Evolutionary conservation across 2,797 vertebrate species (phyloP).

Genomic region (Margarornis squamiger): DNA sequence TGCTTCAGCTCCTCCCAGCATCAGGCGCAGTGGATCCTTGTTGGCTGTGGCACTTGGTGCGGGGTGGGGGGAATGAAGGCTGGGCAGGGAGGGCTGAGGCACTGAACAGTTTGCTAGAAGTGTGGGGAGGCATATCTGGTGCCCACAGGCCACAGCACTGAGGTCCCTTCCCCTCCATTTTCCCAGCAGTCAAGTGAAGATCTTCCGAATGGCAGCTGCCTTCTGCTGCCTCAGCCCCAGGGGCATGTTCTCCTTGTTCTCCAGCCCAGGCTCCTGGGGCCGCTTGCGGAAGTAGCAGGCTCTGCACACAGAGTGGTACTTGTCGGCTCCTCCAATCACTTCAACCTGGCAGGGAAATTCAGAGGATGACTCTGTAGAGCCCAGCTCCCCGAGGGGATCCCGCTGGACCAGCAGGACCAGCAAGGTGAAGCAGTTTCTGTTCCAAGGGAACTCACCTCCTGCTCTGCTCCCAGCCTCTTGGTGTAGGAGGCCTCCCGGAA

Average conservation of each 20-base stretch:
- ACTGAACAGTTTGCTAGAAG: background rate
- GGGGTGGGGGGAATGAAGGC: background rate
- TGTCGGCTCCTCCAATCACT: conserved; percentile 94
- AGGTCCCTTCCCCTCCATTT: background rate
- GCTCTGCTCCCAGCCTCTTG: conserved; percentile 90
- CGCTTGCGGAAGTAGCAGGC: conserved; percentile 82
- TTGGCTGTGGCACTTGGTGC: rapidly evolving
- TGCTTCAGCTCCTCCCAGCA: background rate
- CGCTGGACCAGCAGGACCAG: background rate
- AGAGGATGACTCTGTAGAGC: background rate
- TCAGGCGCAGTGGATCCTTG: background rate
- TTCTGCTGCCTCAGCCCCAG: conserved; percentile 54
- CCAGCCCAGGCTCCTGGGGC: background rate
- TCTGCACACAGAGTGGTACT: conserved; percentile 92
- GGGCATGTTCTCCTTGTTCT: conserved; percentile 84
- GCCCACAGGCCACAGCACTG: background rate
- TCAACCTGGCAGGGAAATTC: conserved; percentile 81
- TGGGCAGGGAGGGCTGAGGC: background rate
- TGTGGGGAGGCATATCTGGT: background rate
- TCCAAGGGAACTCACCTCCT: conserved; percentile 81
- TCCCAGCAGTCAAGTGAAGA: conserved; percentile 68
- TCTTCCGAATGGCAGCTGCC: conserved; percentile 65
- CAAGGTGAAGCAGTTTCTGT: background rate
- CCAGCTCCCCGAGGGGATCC: background rate
- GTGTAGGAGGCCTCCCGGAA: conserved; percentile 94